phyloP scores from a whole-genome alignment of 2,888 invertebrate genomes.

The Hirtodrosophila histrioides region DNA sequence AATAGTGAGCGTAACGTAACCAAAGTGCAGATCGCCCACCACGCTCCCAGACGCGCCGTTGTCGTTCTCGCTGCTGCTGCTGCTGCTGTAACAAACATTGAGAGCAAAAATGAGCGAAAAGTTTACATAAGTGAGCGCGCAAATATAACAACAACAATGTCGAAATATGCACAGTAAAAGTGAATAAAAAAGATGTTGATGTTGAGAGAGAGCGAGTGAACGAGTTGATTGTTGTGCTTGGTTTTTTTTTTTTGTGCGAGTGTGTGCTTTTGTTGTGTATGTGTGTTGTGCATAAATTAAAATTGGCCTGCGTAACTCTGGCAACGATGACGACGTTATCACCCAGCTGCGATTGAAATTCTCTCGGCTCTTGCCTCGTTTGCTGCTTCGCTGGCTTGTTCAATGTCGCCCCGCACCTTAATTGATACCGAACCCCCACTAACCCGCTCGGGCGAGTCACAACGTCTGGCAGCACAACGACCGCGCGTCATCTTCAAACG shows the following conservation, averaged over 20 bases:
- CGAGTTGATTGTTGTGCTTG: slow-evolving; percentile 54
- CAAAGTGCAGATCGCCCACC: slow-evolving; percentile 67
- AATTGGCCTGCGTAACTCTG: slow-evolving; percentile 63
- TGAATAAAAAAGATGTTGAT: slow-evolving; percentile 40
- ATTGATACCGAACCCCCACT: slow-evolving; percentile 31
- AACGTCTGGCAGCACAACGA: slow-evolving; percentile 72
- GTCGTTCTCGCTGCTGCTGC: slow-evolving; percentile 18
- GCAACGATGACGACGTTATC: slow-evolving; percentile 66
- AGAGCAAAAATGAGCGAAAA: slow-evolving; percentile 54
- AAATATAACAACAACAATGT: slow-evolving; percentile 52
- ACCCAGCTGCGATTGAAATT: slow-evolving; percentile 56
- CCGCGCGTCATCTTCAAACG: slow-evolving; percentile 70
- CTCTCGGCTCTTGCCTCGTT: slow-evolving; percentile 29
- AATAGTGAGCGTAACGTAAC: slow-evolving; percentile 52
- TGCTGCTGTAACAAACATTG: slow-evolving; percentile 60
- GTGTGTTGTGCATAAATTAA: slow-evolving; percentile 71
- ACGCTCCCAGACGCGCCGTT: slow-evolving; percentile 38
- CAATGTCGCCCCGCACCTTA: slow-evolving; percentile 69
- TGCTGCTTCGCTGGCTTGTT: slow-evolving; percentile 55
- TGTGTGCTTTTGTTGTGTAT: slow-evolving; percentile 29
- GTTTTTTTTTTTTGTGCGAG: slow-evolving; percentile 18
- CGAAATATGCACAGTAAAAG: slow-evolving; percentile 36
- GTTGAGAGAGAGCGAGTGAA: slow-evolving; percentile 35
- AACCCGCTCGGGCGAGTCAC: slow-evolving; percentile 59
- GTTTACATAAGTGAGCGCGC: slow-evolving; percentile 68